Evolutionary conservation across 1,140 invertebrate species (phyloP), one percentile per base, ranked within the genome.

Genomic region (Sitophilus oryzae): DNA sequence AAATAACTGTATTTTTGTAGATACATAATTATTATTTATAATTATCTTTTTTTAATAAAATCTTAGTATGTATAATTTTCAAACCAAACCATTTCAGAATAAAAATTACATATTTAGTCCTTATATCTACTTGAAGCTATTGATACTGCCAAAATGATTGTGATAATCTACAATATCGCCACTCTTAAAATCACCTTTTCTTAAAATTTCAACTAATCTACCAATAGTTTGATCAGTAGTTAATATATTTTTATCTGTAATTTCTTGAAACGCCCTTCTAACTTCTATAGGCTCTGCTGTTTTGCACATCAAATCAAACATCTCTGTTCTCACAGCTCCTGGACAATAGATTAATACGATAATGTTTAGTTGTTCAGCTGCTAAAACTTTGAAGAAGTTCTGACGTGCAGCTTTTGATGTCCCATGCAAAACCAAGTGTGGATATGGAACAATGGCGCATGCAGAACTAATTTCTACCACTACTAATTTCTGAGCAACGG

Each of bases 401-500:
- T 96, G 91, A 43, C 93, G 75, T n/a, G 89, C 86, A 11, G 94
- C 90, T 78, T 93, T 94, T 42, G 86, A 90, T 54, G 84, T 77
- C 64, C 91, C 88, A 71, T 97, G 94, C 66, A 89, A 80, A 6
- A 81, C 79, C 76, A 89, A 75, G 3, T 83, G 84, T 62, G 84
- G 79, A 66, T 85, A 83, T 0, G 92, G 85, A 64, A 87, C 72
- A 10, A 91, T 71, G 6, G 82, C 92, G 62, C 81, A 83, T 20
- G 94, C 71, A 1, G 93, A 96, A 21, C 90, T 91, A 2, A 96
- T 86, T 66, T 97, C 96, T 0, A 97, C 80, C 18, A 96, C 78
- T 35, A 80, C 66, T 65, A 77, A 73, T 56, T 83, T 53, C 72
- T 45, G 67, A 56, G 48, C 74, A 59, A 15, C 71, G 63, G 53